Percentiles rank a stretch among this genome's conserved stretches.
Evolutionary conservation across 2,888 invertebrate genomes (phyloP).

Genomic region (Trimorus sp.): DNA sequence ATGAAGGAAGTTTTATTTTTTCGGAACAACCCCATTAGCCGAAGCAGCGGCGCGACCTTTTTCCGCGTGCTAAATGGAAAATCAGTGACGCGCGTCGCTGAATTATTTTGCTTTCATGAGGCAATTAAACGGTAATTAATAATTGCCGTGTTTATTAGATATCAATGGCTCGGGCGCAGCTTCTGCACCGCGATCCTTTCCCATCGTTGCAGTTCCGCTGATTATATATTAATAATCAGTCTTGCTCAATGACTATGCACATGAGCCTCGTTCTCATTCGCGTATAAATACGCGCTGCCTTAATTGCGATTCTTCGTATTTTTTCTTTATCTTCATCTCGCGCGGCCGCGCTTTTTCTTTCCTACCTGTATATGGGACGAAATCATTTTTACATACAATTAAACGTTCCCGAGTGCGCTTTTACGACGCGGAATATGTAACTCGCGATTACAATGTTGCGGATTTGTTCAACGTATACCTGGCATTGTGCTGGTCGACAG

Average conservation of each 20-base stretch:
- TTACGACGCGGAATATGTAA: conserved; percentile 22
- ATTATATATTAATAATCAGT: conserved; percentile 58
- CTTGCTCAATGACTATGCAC: conserved; percentile 58
- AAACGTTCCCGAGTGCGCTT: conserved; percentile 20
- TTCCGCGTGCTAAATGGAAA: conserved; percentile 30
- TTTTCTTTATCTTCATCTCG: conserved; percentile 19
- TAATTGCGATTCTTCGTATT: conserved; percentile 36
- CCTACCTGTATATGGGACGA: conserved; percentile 36
- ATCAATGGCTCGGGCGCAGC: conserved; percentile 59
- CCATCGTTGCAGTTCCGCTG: conserved; percentile 52
- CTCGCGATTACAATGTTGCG: conserved; percentile 21
- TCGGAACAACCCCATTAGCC: neutral
- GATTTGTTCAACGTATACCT: conserved; percentile 10
- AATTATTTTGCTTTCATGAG: conserved; percentile 60
- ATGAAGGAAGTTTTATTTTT: no score
- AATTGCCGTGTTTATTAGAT: conserved; percentile 62
- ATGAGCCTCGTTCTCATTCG: conserved; percentile 57
- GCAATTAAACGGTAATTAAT: conserved; percentile 62
- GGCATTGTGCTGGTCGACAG: conserved; percentile 9
- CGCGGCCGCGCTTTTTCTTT: conserved; percentile 16
- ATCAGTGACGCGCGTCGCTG: conserved; percentile 41
- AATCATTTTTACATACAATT: conserved; percentile 53
- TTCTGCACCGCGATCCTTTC: conserved; percentile 60
- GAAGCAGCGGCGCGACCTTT: conserved; percentile 6
- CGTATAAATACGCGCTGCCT: conserved; percentile 42